Evolutionary conservation across 2,113 vertebrate species (phyloP).

Genomic region (Donacobius atricapilla): DNA sequence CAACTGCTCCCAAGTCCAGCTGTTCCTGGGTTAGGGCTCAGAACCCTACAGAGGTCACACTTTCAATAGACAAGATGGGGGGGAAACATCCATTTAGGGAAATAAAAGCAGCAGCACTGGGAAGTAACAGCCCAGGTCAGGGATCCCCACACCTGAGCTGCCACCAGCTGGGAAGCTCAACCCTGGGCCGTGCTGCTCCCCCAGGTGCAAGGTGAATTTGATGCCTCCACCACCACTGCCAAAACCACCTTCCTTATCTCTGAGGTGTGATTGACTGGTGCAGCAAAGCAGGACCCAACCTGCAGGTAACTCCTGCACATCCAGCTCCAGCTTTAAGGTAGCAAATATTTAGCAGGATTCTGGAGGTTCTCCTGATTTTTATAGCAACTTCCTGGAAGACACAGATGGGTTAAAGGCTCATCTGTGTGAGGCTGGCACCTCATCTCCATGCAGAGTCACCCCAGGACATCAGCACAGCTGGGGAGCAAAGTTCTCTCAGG

Average conservation of each 20-base stretch:
- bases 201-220: background rate
- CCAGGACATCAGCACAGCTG: background rate
- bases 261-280: background rate
- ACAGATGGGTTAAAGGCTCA: background rate
- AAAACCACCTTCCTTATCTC: background rate
- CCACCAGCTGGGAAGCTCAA: background rate
- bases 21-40: background rate
- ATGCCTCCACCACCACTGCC: background rate
- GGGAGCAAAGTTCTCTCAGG: background rate
- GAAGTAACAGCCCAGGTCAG: background rate
- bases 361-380: background rate
- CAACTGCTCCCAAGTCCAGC: background rate
- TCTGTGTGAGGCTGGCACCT: background rate
- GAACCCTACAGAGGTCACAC: background rate
- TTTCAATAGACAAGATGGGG: background rate
- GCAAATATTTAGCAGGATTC: background rate
- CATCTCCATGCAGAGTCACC: background rate
- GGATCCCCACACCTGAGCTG: background rate
- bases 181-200: background rate
- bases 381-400: background rate
- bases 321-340: background rate
- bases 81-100: accelerated
- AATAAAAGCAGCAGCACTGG: background rate
- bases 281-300: background rate
- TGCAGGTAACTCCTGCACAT: accelerated